Percentiles rank a stretch among this genome's conserved stretches.
Evolutionary conservation across 2,888 invertebrate species (phyloP).

Genomic region (Dasypogon diadema): DNA sequence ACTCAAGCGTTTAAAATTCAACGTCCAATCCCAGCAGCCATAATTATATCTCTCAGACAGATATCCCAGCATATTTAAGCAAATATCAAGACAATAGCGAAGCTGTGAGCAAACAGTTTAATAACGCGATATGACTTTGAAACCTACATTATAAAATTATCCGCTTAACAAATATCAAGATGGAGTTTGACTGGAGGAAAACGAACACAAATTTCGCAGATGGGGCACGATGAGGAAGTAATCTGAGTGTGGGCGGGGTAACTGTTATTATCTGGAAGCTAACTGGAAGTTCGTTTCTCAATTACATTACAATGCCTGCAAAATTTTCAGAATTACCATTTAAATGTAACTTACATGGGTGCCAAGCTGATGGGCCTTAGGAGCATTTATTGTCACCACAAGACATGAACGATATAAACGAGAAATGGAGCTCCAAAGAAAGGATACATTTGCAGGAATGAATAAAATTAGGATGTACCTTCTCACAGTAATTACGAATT

Average conservation of each 20-base stretch:
- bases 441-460: background rate
- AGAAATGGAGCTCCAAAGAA: background rate
- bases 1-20: background rate
- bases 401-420: slow-evolving; percentile 2
- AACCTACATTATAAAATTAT: slow-evolving; percentile 28
- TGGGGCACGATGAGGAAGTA: background rate
- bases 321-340: slow-evolving; percentile 21
- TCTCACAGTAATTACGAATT: slow-evolving; percentile 22
- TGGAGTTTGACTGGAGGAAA: slow-evolving; percentile 1
- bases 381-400: slow-evolving; percentile 44
- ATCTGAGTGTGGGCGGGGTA: background rate
- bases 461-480: slow-evolving; percentile 9
- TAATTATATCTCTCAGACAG: slow-evolving; percentile 7
- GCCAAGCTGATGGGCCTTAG: slow-evolving; percentile 36
- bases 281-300: background rate
- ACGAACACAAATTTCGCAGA: background rate
- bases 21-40: background rate
- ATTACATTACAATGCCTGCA: slow-evolving; percentile 19
- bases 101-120: slow-evolving; percentile 22
- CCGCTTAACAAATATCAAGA: background rate
- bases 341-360: slow-evolving; percentile 45
- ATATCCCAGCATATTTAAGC: slow-evolving; percentile 13
- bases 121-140: slow-evolving; percentile 12
- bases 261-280: background rate
- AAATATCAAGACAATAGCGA: slow-evolving; percentile 8